phyloP scores from a whole-genome alignment of 2,888 invertebrate species.

The Carcina quercana region DNA sequence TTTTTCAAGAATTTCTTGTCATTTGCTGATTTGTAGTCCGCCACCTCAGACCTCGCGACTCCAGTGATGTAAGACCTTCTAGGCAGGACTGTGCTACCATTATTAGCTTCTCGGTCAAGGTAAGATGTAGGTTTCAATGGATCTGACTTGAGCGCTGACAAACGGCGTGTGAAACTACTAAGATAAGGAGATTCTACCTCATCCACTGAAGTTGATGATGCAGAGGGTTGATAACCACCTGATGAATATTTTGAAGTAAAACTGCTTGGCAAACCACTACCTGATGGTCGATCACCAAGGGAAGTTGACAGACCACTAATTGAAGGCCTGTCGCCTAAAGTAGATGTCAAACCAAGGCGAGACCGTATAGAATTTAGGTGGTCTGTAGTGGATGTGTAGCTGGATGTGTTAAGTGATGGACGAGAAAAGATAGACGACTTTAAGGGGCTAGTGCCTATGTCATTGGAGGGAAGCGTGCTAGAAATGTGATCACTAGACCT shows the following conservation, averaged over 20 bases:
- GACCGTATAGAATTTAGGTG: constrained; percentile 75
- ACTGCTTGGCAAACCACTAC: constrained; percentile 35
- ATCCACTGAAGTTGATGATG: constrained; percentile 48
- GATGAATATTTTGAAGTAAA: constrained; percentile 43
- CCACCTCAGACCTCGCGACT: constrained; percentile 45
- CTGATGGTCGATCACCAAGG: constrained; percentile 47
- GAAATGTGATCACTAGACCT: constrained; percentile 61
- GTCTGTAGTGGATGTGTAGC: constrained; percentile 55
- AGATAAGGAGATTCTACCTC: constrained; percentile 80
- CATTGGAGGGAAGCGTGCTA: constrained; percentile 48
- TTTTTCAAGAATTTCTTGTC: constrained; percentile 72
- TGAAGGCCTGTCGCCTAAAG: constrained; percentile 50
- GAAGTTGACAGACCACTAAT: constrained; percentile 57
- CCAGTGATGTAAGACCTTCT: constrained; percentile 56
- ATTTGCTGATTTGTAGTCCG: constrained; percentile 52
- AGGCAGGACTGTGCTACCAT: constrained; percentile 48
- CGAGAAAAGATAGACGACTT: constrained; percentile 55
- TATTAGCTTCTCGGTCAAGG: constrained; percentile 51
- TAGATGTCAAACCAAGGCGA: constrained; percentile 68
- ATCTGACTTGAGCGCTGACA: constrained; percentile 66
- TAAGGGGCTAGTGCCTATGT: constrained; percentile 44
- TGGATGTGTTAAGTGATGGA: constrained; percentile 48
- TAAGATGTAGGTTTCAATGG: constrained; percentile 37
- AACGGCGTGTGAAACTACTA: constrained; percentile 79
- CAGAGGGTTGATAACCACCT: constrained; percentile 49